These are phyloP conservation scores for Drosophila athabasca DNA, from an alignment of 1,140 invertebrate species.

Conservation along the genomic window DNA sequence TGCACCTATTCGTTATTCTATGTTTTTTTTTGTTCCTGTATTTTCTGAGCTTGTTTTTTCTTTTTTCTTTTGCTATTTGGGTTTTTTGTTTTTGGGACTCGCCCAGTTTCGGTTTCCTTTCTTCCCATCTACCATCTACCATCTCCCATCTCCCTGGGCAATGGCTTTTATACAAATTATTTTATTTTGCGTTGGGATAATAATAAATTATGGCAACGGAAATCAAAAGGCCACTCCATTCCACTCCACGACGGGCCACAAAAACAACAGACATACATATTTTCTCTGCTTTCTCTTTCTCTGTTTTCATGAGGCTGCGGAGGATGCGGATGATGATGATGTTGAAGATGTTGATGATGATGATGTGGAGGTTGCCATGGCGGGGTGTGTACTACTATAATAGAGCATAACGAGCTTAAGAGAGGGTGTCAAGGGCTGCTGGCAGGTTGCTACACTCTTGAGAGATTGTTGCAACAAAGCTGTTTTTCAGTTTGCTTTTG, in stretches of 20 bases:
- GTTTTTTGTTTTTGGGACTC: slow-evolving; percentile 26
- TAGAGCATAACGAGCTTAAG: slow-evolving; percentile 50
- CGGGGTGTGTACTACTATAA: slow-evolving; percentile 21
- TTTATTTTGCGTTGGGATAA: slow-evolving; percentile 59
- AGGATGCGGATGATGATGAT: slow-evolving; percentile 5
- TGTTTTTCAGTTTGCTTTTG: slow-evolving; percentile 39
- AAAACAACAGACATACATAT: slow-evolving; percentile 32
- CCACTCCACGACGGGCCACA: slow-evolving; percentile 46
- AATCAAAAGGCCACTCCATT: slow-evolving; percentile 68
- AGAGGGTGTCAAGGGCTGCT: slow-evolving; percentile 2
- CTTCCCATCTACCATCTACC: background rate
- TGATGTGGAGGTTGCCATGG: slow-evolving; percentile 38
- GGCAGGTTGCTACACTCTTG: slow-evolving; percentile 37
- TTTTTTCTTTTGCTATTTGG: slow-evolving; percentile 33
- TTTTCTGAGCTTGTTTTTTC: slow-evolving; percentile 24
- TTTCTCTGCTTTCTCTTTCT: slow-evolving; percentile 10
- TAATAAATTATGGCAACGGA: slow-evolving; percentile 71
- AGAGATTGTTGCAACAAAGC: slow-evolving; percentile 28
- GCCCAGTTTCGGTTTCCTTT: slow-evolving; percentile 1
- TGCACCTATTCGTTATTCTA: background rate
- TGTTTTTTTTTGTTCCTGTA: background rate
- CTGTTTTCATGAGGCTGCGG: background rate
- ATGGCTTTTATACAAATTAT: slow-evolving; percentile 75
- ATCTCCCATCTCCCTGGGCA: slow-evolving; percentile 8
- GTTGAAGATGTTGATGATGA: background rate